These are phyloP conservation scores for Parasteatoda lunata DNA, from an alignment of 2,888 invertebrate genomes.

Conservation along the genomic window DNA sequence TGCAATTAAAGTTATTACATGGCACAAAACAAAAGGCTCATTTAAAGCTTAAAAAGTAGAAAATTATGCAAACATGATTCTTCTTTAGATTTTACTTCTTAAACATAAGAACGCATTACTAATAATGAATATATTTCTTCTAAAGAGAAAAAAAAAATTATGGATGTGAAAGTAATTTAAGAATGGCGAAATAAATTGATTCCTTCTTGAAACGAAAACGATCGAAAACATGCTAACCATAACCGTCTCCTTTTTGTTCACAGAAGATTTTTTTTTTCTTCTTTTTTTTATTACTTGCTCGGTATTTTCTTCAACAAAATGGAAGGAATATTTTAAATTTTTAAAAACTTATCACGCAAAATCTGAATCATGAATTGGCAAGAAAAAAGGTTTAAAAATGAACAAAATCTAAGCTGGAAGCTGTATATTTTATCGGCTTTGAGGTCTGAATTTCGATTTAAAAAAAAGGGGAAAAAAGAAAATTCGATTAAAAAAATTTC, in stretches of 20 bases:
- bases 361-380: slow-evolving; percentile 25
- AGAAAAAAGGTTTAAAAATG: slow-evolving; percentile 16
- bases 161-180: slow-evolving; percentile 19
- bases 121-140: slow-evolving; percentile 14
- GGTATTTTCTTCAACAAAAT: background rate
- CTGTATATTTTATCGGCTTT: slow-evolving; percentile 50
- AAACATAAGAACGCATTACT: slow-evolving; percentile 3
- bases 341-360: slow-evolving; percentile 54
- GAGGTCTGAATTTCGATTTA: slow-evolving; percentile 40
- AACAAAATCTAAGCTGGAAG: background rate
- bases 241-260: slow-evolving; percentile 18
- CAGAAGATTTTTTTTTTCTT: slow-evolving; percentile 7
- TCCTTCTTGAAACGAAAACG: slow-evolving; percentile 22
- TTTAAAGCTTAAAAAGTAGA: background rate
- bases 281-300: background rate
- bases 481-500: background rate
- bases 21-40: background rate
- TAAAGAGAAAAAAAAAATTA: background rate
- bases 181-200: slow-evolving; percentile 47
- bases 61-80: background rate
- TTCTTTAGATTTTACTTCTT: background rate
- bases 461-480: slow-evolving; percentile 4
- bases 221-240: slow-evolving; percentile 34
- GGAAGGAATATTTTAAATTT: slow-evolving; percentile 48
- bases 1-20: background rate